phyloP scores from a whole-genome alignment of 2,888 invertebrate genomes.

The Drosophila nr. perissopoda region DNA sequence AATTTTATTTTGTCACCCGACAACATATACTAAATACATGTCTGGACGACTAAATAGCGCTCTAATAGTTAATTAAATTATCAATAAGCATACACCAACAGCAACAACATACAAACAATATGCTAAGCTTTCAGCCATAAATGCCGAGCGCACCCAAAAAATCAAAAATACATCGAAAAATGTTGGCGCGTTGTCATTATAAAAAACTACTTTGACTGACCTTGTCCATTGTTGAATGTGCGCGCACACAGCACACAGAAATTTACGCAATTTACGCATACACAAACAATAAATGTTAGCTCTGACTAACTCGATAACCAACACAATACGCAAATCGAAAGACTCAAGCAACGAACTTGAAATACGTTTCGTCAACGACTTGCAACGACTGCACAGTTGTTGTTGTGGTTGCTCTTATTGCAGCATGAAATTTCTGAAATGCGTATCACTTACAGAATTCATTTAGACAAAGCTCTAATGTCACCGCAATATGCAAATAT shows the following conservation, averaged over 20 bases:
- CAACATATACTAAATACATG: not conserved
- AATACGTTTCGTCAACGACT: constrained; percentile 67
- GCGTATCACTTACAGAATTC: constrained; percentile 61
- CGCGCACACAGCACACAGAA: constrained; percentile 49
- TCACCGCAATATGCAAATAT: constrained; percentile 58
- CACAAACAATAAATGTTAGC: constrained; percentile 40
- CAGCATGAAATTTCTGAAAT: constrained; percentile 58
- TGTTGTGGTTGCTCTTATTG: constrained; percentile 41
- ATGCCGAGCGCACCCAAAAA: constrained; percentile 63
- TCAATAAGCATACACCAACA: constrained; percentile 60
- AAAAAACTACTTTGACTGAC: constrained; percentile 74
- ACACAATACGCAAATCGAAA: constrained; percentile 69
- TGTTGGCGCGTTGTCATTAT: constrained; percentile 68
- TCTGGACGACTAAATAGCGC: constrained; percentile 41
- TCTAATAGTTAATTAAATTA: constrained; percentile 71
- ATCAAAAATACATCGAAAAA: constrained; percentile 34
- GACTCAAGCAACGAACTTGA: constrained; percentile 79
- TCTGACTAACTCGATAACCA: constrained; percentile 67
- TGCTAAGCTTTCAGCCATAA: constrained; percentile 58
- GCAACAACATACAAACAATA: constrained; percentile 36
- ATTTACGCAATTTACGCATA: constrained; percentile 68
- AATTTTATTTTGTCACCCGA: constrained; percentile 35
- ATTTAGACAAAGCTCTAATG: constrained; percentile 35
- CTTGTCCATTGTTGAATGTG: constrained; percentile 76
- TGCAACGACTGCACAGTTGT: constrained; percentile 25